A percentile compares a stretch with the other conserved stretches of the same genome.
These are phyloP conservation scores for Gymnocephalus cernua DNA, from an alignment of 2,113 vertebrate genomes.

Conservation along the genomic window DNA sequence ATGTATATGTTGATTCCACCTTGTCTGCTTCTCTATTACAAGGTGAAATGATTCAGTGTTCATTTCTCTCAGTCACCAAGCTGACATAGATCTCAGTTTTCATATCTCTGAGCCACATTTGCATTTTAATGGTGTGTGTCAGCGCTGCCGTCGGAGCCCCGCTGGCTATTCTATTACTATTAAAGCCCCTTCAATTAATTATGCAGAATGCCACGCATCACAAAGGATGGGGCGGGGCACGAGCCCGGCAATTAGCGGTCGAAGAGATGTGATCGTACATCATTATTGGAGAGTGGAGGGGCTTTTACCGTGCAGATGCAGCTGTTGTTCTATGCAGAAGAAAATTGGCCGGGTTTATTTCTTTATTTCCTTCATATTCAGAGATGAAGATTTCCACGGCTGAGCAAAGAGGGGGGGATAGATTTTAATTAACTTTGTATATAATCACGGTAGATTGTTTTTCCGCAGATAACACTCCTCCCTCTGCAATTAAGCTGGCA, in stretches of 20 bases:
- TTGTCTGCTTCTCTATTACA: background rate
- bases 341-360: constrained; percentile 2
- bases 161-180: constrained; percentile 67
- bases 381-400: constrained; percentile 54
- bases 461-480: constrained; percentile 25
- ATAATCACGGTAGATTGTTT: constrained; percentile 53
- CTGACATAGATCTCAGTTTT: constrained; percentile 68
- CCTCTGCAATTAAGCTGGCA: constrained; percentile 45
- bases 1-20: background rate
- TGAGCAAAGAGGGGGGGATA: constrained; percentile 20
- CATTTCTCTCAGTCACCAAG: constrained; percentile 51
- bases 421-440: constrained; percentile 70
- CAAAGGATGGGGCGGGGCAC: constrained; percentile 61
- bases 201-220: constrained; percentile 74
- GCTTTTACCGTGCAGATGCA: background rate
- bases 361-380: constrained; percentile 37
- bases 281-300: constrained; percentile 30
- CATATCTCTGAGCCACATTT: constrained; percentile 78
- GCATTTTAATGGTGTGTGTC: constrained; percentile 81
- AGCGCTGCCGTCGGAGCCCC: constrained; percentile 70
- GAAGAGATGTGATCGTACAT: constrained; percentile 51
- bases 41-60: constrained; percentile 67
- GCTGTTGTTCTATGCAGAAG: background rate
- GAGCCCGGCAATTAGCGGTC: constrained; percentile 49
- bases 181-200: constrained; percentile 78